These are phyloP conservation scores for Astyanax mexicanus DNA, from an alignment of 2,797 vertebrate genomes.

Conservation along the genomic window DNA sequence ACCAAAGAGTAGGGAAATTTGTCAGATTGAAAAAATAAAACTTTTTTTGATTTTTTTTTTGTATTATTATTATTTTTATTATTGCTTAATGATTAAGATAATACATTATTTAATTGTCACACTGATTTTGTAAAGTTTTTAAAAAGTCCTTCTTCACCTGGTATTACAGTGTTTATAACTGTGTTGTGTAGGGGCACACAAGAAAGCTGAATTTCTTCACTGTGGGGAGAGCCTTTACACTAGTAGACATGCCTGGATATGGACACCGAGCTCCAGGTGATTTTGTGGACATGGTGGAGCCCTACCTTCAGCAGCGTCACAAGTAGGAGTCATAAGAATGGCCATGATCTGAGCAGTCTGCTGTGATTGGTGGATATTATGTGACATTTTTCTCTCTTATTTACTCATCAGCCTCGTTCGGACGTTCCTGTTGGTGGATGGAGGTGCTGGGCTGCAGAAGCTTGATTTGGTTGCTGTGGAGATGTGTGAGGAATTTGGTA, in stretches of 20 bases:
- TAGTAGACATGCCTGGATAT: conserved; percentile 97
- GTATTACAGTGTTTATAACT: background rate
- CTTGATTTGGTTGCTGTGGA: conserved; percentile 87
- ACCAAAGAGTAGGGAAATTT: too few species aligned
- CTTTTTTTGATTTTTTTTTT: too few species aligned
- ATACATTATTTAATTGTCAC: too few species aligned
- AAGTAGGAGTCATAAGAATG: conserved; percentile 81
- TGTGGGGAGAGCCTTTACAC: conserved; percentile 87
- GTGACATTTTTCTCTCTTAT: background rate
- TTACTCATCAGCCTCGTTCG: conserved; percentile 82
- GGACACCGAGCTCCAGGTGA: conserved; percentile 88
- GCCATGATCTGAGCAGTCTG: background rate
- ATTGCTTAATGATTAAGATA: too few species aligned
- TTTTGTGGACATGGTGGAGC: conserved; percentile 94
- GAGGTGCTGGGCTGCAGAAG: conserved; percentile 84
- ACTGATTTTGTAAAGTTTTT: too few species aligned
- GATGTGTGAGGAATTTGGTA: conserved; percentile 92
- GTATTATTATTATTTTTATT: too few species aligned
- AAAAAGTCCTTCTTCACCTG: background rate
- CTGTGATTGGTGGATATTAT: background rate
- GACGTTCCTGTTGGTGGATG: conserved; percentile 92
- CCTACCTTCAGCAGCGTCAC: conserved; percentile 84
- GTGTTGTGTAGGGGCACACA: conserved; percentile 87
- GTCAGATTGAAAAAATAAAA: too few species aligned
- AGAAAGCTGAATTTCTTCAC: conserved; percentile 97